Conservation (phyloP, 2,888 invertebrate genomes). For the Dynastes maya region DNA sequence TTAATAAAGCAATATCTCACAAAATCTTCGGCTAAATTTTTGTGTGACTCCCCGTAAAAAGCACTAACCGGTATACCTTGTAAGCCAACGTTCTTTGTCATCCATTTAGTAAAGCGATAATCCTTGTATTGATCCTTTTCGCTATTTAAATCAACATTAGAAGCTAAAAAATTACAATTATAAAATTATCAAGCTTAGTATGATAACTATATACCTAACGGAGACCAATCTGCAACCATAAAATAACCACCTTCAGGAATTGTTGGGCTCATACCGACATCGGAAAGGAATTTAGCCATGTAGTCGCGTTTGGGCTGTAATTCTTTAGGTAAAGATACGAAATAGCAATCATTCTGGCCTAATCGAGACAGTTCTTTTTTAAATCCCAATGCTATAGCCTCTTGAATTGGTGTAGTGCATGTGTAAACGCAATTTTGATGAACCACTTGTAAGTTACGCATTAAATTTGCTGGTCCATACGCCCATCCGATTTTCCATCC, state of each 20-base stretch:
- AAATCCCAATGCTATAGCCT: conserved; percentile 92
- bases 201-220: conserved; percentile 74
- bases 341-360: conserved; percentile 86
- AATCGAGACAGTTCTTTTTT: conserved; percentile 86
- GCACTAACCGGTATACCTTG: conserved; percentile 96
- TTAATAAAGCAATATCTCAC: conserved; percentile 97
- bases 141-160: conserved; percentile 79
- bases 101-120: conserved; percentile 96
- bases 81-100: conserved; percentile 92
- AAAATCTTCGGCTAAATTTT: conserved; percentile 86
- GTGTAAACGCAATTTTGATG: conserved; percentile 97
- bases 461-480: conserved; percentile 87
- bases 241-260: conserved; percentile 98
- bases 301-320: conserved; percentile 85
- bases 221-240: conserved; percentile 93
- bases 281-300: conserved; percentile 81
- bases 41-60: conserved; percentile 89
- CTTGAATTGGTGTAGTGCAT: conserved; percentile 91
- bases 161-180: conserved; percentile 67
- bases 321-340: conserved; percentile 82
- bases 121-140: conserved; percentile 86
- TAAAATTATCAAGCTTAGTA: not conserved
- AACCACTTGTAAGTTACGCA: conserved; percentile 87
- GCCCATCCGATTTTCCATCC: conserved; percentile 99
- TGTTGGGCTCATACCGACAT: conserved; percentile 91